These are phyloP conservation scores for Mamestra brassicae DNA, from an alignment of 2,888 invertebrate species.

Conservation along the genomic window DNA sequence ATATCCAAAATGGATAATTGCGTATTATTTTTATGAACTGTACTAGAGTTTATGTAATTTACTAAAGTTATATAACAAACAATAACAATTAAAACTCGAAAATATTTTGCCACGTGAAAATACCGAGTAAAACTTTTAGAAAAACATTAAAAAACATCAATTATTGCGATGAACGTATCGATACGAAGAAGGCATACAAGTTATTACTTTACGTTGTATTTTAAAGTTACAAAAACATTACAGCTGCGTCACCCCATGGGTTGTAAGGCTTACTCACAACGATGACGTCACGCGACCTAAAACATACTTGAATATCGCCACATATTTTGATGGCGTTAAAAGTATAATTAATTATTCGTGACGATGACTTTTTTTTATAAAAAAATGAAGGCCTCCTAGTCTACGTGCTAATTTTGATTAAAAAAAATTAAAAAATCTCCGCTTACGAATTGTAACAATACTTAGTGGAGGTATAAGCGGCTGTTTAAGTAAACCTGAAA, in stretches of 20 bases:
- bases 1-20: slow-evolving; percentile 31
- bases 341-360: slow-evolving; percentile 37
- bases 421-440: slow-evolving; percentile 53
- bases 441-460: slow-evolving; percentile 47
- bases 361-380: slow-evolving; percentile 31
- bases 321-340: slow-evolving; percentile 59
- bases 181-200: slow-evolving; percentile 67
- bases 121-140: slow-evolving; percentile 53
- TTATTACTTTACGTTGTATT: slow-evolving; percentile 69
- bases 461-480: slow-evolving; percentile 35
- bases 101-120: slow-evolving; percentile 64
- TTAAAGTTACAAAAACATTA: slow-evolving; percentile 56
- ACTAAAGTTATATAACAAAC: slow-evolving; percentile 53
- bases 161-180: slow-evolving; percentile 67
- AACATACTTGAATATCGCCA: slow-evolving; percentile 57
- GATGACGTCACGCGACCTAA: slow-evolving; percentile 34
- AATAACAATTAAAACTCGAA: slow-evolving; percentile 54
- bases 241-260: slow-evolving; percentile 31
- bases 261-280: slow-evolving; percentile 18
- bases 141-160: slow-evolving; percentile 63
- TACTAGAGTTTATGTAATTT: slow-evolving; percentile 41
- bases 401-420: slow-evolving; percentile 62
- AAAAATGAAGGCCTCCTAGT: slow-evolving; percentile 56
- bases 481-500: slow-evolving; percentile 23
- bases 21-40: slow-evolving; percentile 12